A percentile compares a stretch with the other conserved stretches of the same genome.
Conservation (phyloP, 2,888 invertebrate genomes). For the Andrena flavipes region DNA sequence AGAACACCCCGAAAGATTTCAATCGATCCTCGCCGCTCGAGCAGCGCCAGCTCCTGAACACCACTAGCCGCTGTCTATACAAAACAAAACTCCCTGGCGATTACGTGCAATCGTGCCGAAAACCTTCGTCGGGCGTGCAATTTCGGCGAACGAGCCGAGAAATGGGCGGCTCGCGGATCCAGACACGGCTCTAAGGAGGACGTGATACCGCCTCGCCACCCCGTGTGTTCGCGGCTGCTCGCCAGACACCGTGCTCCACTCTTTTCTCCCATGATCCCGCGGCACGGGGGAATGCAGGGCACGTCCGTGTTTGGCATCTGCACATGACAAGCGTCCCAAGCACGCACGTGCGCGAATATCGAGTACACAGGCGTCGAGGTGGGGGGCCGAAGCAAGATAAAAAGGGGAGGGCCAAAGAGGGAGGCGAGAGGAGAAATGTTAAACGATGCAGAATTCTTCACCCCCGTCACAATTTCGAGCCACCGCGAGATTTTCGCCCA, state of each 20-base stretch:
- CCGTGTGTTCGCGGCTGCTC: conserved; percentile 23
- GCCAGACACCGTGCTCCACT: conserved; percentile 24
- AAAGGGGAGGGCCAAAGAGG: neutral
- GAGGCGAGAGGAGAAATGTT: conserved; percentile 1
- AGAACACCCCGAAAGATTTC: neutral
- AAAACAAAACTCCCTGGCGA: conserved; percentile 24
- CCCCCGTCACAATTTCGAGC: neutral
- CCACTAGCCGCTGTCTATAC: neutral
- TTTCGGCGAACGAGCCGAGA: conserved; percentile 48
- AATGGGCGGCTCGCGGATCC: conserved; percentile 29
- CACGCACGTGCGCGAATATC: conserved; percentile 31
- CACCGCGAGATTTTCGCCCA: neutral
- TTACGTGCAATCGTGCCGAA: conserved; percentile 41
- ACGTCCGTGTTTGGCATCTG: conserved; percentile 54
- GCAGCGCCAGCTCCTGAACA: neutral
- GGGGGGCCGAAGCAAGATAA: neutral
- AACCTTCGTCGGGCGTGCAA: conserved; percentile 50
- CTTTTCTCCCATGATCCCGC: conserved; percentile 24
- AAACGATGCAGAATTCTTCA: neutral
- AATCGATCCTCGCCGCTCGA: neutral
- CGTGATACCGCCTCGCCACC: conserved; percentile 17
- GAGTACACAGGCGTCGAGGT: conserved; percentile 4
- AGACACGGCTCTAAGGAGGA: conserved; percentile 18
- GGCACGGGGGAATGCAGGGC: conserved; percentile 45
- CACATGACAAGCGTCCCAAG: conserved; percentile 53